A percentile compares a stretch with the other conserved stretches of the same genome.
These are phyloP conservation scores for Ctenopoma multispine DNA, from an alignment of 2,797 vertebrate genomes.

Conservation along the genomic window DNA sequence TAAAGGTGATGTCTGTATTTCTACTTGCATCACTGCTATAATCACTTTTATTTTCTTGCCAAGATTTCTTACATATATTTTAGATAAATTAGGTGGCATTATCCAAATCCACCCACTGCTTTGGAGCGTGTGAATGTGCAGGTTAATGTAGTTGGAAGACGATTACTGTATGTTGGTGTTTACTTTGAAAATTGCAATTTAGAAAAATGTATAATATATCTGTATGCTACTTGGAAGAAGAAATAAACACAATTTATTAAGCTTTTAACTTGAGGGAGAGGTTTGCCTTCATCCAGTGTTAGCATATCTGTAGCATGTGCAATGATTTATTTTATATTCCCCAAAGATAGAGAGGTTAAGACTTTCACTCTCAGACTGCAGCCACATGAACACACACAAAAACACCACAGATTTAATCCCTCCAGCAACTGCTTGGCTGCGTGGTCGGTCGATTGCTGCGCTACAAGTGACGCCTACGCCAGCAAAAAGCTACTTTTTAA, in stretches of 20 bases:
- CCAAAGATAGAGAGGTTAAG: constrained; percentile 37
- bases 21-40: constrained; percentile 21
- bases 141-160: constrained; percentile 7
- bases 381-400: constrained; percentile 13
- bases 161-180: neutral
- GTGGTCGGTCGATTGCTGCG: constrained; percentile 50
- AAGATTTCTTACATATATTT: constrained; percentile 1
- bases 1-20: constrained; percentile 31
- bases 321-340: constrained; percentile 39
- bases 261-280: neutral
- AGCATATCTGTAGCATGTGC: constrained; percentile 12
- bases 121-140: neutral
- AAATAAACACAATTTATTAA: constrained; percentile 2
- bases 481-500: constrained; percentile 28
- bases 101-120: constrained; percentile 13
- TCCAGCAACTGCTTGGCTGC: constrained; percentile 40
- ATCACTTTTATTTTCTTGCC: constrained; percentile 1
- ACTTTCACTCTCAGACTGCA: constrained; percentile 9
- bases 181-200: neutral
- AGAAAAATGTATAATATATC: neutral
- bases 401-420: constrained; percentile 30
- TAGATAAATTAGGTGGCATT: neutral
- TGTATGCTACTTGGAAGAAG: neutral
- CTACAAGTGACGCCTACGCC: constrained; percentile 59
- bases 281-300: constrained; percentile 20